Base-by-base conservation (phyloP, 2,797 vertebrate genomes). In the Cephalopachus bancanus region DNA sequence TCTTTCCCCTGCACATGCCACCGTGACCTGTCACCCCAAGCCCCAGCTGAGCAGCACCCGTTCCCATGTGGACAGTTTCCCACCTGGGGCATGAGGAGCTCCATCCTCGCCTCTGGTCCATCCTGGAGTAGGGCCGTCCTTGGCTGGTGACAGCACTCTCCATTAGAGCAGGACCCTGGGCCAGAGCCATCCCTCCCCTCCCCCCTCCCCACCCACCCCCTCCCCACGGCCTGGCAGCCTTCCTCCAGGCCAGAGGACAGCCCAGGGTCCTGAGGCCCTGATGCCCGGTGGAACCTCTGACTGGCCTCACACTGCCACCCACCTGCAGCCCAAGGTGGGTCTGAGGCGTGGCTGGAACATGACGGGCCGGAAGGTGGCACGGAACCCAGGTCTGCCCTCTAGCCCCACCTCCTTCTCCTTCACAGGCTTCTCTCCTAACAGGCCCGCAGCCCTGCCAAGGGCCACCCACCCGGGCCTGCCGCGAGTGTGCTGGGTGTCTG, bases 31-130 rank as follows among this genome's bases (percentile, higher is more conserved):
- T 15, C 14, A 4, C 37, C n/a, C 2, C 0, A 10, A 75, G 26
- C 24, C 44, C n/a, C 26, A 11, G 30, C 20, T 22, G 20, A n/a
- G 33, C 8, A 28, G 24, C 51, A 28, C 1, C 7, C 17, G 0
- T 2, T 30, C 49, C 44, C 51, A 30, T 3, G 51, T 14, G 33
- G 24, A 17, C 33, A 16, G 9, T 30, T 67, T 59, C 88, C 28
- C 5, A 12, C 64, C 0, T 8, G 14, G 11, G 55, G 22, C 16
- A 2, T 57, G 49, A 53, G 3, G 37, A 26, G 15, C 44, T 26
- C 81, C 11, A 3, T 10, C 30, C 26, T 24, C 44, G 44, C 22
- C 22, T 10, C 62, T 19, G 16, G 28, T 51, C 2, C 22, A 19
- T 76, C 53, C 60, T 37, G 9, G 26, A 28, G 37, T n/a, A 37